These are phyloP conservation scores for Menidia beryllina DNA, from an alignment of 2,113 vertebrate species.

Conservation along the genomic window DNA sequence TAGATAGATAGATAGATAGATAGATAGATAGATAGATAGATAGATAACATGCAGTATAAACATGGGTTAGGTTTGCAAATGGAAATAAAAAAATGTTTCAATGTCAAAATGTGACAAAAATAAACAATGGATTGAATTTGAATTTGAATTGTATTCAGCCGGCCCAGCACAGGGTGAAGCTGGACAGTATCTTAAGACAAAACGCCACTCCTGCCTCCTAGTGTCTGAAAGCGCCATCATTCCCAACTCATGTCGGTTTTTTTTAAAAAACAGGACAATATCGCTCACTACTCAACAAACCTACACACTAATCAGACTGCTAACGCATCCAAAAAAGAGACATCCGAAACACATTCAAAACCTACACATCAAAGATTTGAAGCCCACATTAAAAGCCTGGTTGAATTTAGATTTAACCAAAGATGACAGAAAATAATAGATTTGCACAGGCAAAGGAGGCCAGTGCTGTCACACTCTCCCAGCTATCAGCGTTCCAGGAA, in stretches of 20 bases:
- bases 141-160: not conserved
- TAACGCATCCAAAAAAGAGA: not conserved
- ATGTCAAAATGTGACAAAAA: too few relatives aligned
- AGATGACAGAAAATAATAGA: conserved; percentile 25
- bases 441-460: not conserved
- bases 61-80: too few relatives aligned
- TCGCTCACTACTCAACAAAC: conserved; percentile 21
- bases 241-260: not conserved
- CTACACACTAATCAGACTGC: conserved; percentile 3
- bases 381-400: conserved; percentile 33
- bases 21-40: too few relatives aligned
- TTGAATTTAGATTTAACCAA: conserved; percentile 16
- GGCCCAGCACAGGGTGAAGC: conserved; percentile 6
- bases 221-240: conserved; percentile 53
- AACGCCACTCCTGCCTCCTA: conserved; percentile 72
- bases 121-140: too few relatives aligned
- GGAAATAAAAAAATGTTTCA: too few relatives aligned
- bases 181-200: conserved; percentile 2
- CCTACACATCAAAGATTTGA: conserved; percentile 26
- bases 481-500: conserved; percentile 57
- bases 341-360: not conserved
- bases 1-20: too few relatives aligned
- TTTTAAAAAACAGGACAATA: conserved; percentile 10
- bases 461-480: conserved; percentile 37
- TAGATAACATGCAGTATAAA: too few relatives aligned